These are phyloP conservation scores for Cyphotilapia sp. DNA, from an alignment of 2,113 vertebrate species.

Conservation along the genomic window DNA sequence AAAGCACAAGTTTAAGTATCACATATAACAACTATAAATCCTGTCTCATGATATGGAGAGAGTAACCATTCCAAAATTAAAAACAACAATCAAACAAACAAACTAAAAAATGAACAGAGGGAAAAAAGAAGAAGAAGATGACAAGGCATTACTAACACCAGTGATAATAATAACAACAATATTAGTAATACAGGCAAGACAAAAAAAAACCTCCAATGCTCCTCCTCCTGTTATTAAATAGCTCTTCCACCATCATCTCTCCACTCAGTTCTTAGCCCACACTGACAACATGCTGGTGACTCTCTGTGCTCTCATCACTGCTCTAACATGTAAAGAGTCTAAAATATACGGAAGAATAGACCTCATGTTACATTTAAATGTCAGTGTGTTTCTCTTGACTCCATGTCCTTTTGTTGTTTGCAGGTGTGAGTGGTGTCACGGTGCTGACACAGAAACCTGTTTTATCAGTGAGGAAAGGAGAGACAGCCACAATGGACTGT, in stretches of 20 bases:
- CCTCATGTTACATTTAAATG: fast-evolving
- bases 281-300: conserved; percentile 5
- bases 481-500: conserved; percentile 35
- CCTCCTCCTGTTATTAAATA: background rate
- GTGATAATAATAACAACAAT: too few species aligned
- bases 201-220: fast-evolving
- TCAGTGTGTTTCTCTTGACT: fast-evolving
- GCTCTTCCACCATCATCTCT: fast-evolving
- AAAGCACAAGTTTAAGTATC: too few species aligned
- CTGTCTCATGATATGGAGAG: too few species aligned
- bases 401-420: fast-evolving
- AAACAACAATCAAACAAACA: too few species aligned
- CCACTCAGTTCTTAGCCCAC: background rate
- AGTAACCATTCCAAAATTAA: too few species aligned
- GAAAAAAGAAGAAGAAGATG: too few species aligned
- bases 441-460: background rate
- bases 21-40: too few species aligned
- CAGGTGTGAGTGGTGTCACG: background rate
- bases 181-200: too few species aligned
- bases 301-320: conserved; percentile 27
- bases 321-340: conserved; percentile 16
- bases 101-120: too few species aligned
- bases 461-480: background rate
- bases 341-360: fast-evolving
- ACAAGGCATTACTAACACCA: too few species aligned